Evolutionary conservation across 2,797 vertebrate genomes (phyloP).

Genomic region (Phalanger gymnotis): DNA sequence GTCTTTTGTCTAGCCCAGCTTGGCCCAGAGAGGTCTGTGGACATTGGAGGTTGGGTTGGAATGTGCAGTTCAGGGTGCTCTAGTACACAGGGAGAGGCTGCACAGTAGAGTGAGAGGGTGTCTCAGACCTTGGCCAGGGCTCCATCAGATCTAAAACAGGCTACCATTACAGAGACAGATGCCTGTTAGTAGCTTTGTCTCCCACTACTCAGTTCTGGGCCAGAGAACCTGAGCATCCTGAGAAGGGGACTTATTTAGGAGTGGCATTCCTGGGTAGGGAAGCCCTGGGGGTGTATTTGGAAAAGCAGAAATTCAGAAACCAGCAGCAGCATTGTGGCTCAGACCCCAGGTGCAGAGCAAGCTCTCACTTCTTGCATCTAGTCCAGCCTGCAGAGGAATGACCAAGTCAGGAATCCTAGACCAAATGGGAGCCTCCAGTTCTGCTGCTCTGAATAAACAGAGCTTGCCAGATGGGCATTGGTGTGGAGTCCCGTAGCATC

Average conservation of each 20-base stretch:
- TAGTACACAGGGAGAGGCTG: background rate
- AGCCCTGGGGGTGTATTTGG: background rate
- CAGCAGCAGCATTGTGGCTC: background rate
- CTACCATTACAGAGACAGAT: no score
- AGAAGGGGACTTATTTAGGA: background rate
- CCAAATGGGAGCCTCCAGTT: background rate
- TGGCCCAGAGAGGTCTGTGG: background rate
- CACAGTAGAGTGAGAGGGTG: background rate
- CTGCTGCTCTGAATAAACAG: background rate
- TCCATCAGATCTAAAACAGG: background rate
- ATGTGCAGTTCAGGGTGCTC: no score
- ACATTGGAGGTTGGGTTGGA: background rate
- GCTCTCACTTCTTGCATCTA: background rate
- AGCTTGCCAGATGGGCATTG: background rate
- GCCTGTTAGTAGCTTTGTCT: background rate
- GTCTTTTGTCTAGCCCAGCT: no score
- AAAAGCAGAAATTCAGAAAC: background rate
- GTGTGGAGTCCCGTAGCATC: background rate
- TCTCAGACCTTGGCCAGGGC: background rate
- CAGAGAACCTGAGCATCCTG: background rate
- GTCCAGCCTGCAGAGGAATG: background rate
- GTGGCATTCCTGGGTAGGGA: background rate
- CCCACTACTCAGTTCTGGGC: background rate
- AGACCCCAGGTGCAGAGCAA: background rate
- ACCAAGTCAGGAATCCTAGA: background rate